Percentiles rank a stretch among this genome's conserved stretches.
Conservation (phyloP, 2,888 invertebrate species). For the Drosophila borealis region DNA sequence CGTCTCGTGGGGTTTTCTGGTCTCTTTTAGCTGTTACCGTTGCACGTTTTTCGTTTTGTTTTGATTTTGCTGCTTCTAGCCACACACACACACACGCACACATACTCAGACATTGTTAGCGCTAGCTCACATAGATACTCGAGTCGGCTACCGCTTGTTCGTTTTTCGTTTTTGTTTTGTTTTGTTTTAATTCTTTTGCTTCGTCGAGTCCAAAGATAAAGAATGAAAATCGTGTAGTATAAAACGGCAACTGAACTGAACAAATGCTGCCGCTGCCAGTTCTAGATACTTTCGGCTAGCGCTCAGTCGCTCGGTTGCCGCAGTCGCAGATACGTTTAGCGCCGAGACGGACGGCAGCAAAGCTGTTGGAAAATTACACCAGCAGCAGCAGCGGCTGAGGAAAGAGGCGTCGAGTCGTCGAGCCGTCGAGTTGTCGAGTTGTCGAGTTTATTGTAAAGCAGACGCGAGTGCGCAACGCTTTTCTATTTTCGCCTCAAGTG, state of each 20-base stretch:
- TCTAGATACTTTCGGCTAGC: slow-evolving; percentile 82
- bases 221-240: slow-evolving; percentile 57
- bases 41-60: slow-evolving; percentile 78
- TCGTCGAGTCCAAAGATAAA: slow-evolving; percentile 66
- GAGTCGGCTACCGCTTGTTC: slow-evolving; percentile 36
- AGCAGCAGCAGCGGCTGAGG: slow-evolving; percentile 22
- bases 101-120: slow-evolving; percentile 12
- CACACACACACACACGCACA: slow-evolving; percentile 21
- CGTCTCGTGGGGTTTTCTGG: slow-evolving; percentile 22
- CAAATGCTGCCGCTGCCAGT: slow-evolving; percentile 62
- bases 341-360: slow-evolving; percentile 57
- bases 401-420: slow-evolving; percentile 1
- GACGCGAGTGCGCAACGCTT: slow-evolving; percentile 72
- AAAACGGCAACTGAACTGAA: slow-evolving; percentile 29
- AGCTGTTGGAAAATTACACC: slow-evolving; percentile 53
- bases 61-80: slow-evolving; percentile 72
- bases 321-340: slow-evolving; percentile 80
- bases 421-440: not conserved
- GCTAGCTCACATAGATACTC: slow-evolving; percentile 43
- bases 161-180: slow-evolving; percentile 58
- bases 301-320: slow-evolving; percentile 39
- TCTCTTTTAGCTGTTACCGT: slow-evolving; percentile 55
- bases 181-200: slow-evolving; percentile 80
- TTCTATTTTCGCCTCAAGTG: slow-evolving; percentile 79
- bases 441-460: slow-evolving; percentile 65